Evolutionary conservation across 2,113 vertebrate species (phyloP).

Genomic region (Spilogale gracilis): DNA sequence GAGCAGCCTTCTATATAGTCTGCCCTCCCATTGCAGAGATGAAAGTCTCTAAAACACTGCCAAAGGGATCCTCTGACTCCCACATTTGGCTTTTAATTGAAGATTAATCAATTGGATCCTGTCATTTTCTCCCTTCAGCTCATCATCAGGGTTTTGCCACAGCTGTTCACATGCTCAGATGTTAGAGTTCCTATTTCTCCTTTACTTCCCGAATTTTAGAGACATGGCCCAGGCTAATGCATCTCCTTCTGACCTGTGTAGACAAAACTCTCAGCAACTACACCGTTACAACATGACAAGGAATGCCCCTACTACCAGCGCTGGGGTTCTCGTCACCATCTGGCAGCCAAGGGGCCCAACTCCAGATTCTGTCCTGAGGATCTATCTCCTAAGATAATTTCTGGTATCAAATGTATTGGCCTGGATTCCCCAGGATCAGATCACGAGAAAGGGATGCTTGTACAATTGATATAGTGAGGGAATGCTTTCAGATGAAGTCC

Average conservation of each 20-base stretch:
- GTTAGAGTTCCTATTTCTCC: accelerated
- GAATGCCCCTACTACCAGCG: accelerated
- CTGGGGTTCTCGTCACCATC: not conserved
- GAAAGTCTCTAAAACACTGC: no score
- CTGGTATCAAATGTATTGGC: not conserved
- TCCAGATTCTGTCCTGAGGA: not conserved
- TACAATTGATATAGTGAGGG: not conserved
- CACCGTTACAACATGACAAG: not conserved
- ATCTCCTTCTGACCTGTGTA: accelerated
- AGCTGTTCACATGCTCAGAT: not conserved
- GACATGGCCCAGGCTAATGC: accelerated
- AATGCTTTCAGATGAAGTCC: not conserved
- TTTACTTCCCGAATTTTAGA: not conserved
- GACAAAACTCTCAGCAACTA: not conserved
- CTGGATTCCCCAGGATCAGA: not conserved
- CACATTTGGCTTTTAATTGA: not conserved
- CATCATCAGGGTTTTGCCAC: not conserved
- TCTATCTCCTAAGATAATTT: not conserved
- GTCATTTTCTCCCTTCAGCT: not conserved
- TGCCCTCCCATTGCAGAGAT: not conserved
- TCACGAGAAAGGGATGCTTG: not conserved
- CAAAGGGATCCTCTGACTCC: not conserved
- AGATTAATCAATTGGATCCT: not conserved
- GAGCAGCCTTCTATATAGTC: not conserved
- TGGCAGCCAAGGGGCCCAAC: no score